phyloP scores from a whole-genome alignment of 2,797 vertebrate genomes.

The Catamblyrhynchus diadema region DNA sequence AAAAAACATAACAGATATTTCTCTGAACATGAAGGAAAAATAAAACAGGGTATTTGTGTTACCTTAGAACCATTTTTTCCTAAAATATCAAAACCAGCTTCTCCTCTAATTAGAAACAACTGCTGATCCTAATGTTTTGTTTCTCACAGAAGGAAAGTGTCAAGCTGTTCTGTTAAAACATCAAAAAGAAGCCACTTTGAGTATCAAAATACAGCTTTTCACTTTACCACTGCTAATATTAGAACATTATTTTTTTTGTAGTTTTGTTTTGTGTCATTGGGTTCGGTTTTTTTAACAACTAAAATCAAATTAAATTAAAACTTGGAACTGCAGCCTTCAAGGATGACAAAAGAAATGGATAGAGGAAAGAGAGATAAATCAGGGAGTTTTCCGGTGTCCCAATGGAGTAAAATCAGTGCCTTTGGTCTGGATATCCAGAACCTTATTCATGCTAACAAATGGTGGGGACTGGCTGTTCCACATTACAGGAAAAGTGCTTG shows the following conservation, averaged over 20 bases:
- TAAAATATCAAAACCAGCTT: neutral
- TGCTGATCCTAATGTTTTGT: neutral
- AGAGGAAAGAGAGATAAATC: neutral
- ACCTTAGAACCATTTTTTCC: neutral
- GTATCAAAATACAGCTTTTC: neutral
- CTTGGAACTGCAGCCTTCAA: neutral
- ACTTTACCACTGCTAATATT: neutral
- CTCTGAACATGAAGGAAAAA: neutral
- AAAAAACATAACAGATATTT: neutral
- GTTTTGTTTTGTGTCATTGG: neutral
- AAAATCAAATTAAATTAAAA: neutral
- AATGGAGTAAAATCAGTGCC: neutral
- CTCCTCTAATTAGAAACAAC: neutral
- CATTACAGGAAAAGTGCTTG: neutral
- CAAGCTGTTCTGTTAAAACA: neutral
- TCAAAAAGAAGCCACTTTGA: neutral
- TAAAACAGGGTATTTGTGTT: neutral
- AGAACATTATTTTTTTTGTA: neutral
- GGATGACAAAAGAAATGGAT: neutral
- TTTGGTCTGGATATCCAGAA: neutral
- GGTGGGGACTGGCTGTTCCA: neutral
- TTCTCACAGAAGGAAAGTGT: neutral
- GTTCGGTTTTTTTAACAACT: neutral
- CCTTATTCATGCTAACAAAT: neutral
- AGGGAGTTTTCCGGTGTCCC: neutral